These are phyloP conservation scores for Bellardia bayeri DNA, from an alignment of 2,888 invertebrate species.

Conservation along the genomic window DNA sequence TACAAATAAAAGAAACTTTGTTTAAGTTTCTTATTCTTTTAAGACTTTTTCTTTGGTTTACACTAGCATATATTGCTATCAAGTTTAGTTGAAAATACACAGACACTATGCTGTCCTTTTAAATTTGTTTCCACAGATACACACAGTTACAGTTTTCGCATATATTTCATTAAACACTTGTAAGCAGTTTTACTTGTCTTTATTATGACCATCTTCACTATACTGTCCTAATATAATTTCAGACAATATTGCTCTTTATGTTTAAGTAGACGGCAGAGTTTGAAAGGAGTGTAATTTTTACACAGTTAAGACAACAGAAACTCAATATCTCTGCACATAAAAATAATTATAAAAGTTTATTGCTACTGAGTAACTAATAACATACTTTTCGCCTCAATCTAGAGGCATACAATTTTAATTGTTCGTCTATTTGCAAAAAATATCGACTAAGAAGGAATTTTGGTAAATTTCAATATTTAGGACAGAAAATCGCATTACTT, in stretches of 20 bases:
- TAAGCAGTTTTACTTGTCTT: slow-evolving; percentile 38
- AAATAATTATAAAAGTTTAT: too few species aligned
- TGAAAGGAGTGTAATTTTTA: slow-evolving; percentile 7
- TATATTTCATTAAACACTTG: slow-evolving; percentile 34
- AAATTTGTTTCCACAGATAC: neutral
- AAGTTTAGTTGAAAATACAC: slow-evolving; percentile 26
- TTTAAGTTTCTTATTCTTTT: slow-evolving; percentile 37
- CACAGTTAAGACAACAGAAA: neutral
- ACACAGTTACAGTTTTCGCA: slow-evolving; percentile 1
- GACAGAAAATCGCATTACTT: too few species aligned
- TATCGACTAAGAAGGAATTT: too few species aligned
- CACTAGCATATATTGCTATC: slow-evolving; percentile 6
- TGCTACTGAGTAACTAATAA: too few species aligned
- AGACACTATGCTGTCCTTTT: neutral
- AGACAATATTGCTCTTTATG: slow-evolving; percentile 24
- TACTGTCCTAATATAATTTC: slow-evolving; percentile 30
- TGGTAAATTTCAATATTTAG: too few species aligned
- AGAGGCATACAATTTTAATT: too few species aligned
- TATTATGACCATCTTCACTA: slow-evolving; percentile 15
- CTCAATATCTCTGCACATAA: too few species aligned
- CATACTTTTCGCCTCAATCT: too few species aligned
- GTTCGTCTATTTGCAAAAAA: too few species aligned
- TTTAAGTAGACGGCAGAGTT: slow-evolving; percentile 17
- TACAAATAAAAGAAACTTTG: slow-evolving; percentile 58
- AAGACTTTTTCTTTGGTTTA: slow-evolving; percentile 33